Conservation (phyloP, 2,888 invertebrate species). For the Drosophila limbata region DNA sequence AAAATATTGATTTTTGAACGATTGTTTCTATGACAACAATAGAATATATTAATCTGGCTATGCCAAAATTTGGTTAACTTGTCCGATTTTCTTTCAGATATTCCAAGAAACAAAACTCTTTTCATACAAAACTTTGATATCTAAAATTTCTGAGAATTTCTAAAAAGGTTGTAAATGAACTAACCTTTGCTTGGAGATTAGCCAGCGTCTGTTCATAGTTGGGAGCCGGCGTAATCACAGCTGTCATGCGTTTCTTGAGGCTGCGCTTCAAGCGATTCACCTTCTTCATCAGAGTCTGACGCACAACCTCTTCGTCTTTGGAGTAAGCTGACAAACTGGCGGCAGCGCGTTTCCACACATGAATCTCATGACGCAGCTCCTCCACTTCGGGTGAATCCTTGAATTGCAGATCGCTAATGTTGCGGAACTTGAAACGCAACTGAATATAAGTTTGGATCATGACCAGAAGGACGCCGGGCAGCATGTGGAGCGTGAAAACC, state of each 20-base stretch:
- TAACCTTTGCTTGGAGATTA: conserved; percentile 87
- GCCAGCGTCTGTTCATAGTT: conserved; percentile 88
- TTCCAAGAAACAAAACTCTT: no score
- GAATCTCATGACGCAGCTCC: conserved; percentile 93
- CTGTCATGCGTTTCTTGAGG: conserved; percentile 87
- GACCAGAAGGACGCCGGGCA: conserved; percentile 90
- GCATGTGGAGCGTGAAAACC: conserved; percentile 93
- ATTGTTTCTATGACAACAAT: no score
- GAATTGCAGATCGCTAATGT: conserved; percentile 89
- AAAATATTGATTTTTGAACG: no score
- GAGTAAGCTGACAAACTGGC: conserved; percentile 93
- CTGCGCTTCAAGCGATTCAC: conserved; percentile 89
- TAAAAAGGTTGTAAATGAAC: not conserved
- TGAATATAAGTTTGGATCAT: conserved; percentile 90
- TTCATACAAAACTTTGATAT: no score
- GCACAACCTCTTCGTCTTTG: conserved; percentile 93
- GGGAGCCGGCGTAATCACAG: conserved; percentile 86
- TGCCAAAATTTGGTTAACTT: no score
- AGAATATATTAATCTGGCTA: no score
- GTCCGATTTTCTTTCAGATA: no score
- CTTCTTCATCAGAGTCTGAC: conserved; percentile 91
- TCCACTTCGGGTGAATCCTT: conserved; percentile 90
- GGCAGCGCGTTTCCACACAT: conserved; percentile 93
- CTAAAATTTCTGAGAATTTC: no score
- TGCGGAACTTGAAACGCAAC: conserved; percentile 90